Base-by-base conservation (phyloP, 2,888 invertebrate genomes). In the Coremacera marginata region DNA sequence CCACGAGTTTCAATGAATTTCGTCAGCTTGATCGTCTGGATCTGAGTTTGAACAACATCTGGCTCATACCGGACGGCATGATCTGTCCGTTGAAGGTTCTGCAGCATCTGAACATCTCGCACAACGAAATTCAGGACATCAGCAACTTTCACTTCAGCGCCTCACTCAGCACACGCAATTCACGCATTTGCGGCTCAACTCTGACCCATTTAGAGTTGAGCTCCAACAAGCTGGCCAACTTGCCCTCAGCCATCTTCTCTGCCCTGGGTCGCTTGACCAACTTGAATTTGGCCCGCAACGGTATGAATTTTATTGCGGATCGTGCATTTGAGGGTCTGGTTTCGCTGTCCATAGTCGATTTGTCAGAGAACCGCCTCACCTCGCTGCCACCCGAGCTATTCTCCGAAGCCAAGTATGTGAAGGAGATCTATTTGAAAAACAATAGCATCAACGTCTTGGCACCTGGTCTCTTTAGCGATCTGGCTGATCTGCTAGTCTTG, bases 381-480 rank as follows among this genome's bases (percentile, higher is more conserved):
- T 95, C 95, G 75, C 91, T 98, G 82, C 97, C 98, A 44, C 93
- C 95, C 83, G 94, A 95, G 86, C 90, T 98, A 80, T 96, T 98
- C 86, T 93, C 93, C 87, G 96, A 96, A 85, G 92, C 93, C 77
- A 93, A 94, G 82, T 93, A 94, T 82, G 93, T 97, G 83, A 95
- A 94, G 90, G 96, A 97, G 90, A 94, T 97, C 87, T 94, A 96
- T 90, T 90, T 97, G 85, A 95, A 95, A 89, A 97, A 97, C 90
- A 97, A 97, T 91, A 95, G 96, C 75, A 94, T 97, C 84, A 94
- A 94, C 88, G 94, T 94, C 37, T 91, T 97, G 83, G 95, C 96
- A 81, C 95, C 96, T 0, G 95, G 94, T 74, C 91, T 97, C 77
- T 95, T 98, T 86, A 92, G 95, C 62, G 94, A 95, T 87, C 91